Conservation (phyloP, 2,888 invertebrate species). For the Griposia aprilina region DNA sequence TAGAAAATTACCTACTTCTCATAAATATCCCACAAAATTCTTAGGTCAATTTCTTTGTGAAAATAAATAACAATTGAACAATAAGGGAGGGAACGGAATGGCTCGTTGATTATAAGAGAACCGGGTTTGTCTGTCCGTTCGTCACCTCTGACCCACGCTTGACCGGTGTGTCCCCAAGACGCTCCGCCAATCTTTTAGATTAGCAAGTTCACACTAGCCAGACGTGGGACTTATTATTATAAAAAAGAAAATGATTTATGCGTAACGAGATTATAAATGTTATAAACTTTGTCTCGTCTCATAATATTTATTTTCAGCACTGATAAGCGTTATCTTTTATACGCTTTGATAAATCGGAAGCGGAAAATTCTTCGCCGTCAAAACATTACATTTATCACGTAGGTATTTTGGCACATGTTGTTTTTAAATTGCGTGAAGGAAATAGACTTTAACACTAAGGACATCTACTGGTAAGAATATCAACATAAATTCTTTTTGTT, state of each 20-base stretch:
- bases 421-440: constrained; percentile 12
- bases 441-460: constrained; percentile 34
- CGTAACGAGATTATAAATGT: background rate
- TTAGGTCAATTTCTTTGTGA: constrained; percentile 55
- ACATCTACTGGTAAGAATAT: constrained; percentile 22
- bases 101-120: constrained; percentile 70
- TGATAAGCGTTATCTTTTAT: constrained; percentile 45
- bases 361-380: constrained; percentile 19
- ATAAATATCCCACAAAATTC: constrained; percentile 58
- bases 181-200: constrained; percentile 77
- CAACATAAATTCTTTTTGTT: background rate
- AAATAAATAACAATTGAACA: constrained; percentile 59
- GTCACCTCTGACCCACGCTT: constrained; percentile 89
- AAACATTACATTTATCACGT: constrained; percentile 28
- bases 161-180: constrained; percentile 78
- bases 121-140: constrained; percentile 85
- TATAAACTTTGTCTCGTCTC: background rate
- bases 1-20: constrained; percentile 48
- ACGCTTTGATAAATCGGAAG: constrained; percentile 37
- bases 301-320: constrained; percentile 40
- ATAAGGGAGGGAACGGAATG: constrained; percentile 66
- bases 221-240: constrained; percentile 45
- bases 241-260: background rate
- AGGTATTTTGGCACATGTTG: constrained; percentile 26
- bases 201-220: constrained; percentile 77